phyloP scores from a whole-genome alignment of 2,113 vertebrate species.

The Seriola quinqueradiata region DNA sequence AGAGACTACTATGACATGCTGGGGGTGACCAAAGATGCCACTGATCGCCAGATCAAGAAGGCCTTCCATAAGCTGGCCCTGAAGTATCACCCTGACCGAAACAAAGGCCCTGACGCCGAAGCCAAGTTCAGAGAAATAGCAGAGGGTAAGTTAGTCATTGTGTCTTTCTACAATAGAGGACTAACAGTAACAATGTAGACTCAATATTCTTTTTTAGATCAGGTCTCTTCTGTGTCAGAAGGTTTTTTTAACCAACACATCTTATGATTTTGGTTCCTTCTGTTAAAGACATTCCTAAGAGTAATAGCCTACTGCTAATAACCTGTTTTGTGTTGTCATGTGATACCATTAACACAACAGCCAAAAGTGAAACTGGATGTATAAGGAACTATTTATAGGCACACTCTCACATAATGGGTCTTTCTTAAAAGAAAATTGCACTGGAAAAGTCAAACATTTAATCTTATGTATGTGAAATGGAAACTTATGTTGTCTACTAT shows the following conservation, averaged over 20 bases:
- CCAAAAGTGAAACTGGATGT: background rate
- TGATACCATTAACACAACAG: background rate
- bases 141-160: conserved; percentile 86
- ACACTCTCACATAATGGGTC: no score
- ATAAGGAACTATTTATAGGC: background rate
- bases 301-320: background rate
- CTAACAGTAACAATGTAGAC: no score
- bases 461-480: background rate
- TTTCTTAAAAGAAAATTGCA: background rate
- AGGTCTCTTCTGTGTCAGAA: no score
- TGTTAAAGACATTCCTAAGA: background rate
- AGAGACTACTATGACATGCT: conserved; percentile 95
- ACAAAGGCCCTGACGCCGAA: conserved; percentile 95
- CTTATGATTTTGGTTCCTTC: no score
- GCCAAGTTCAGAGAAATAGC: conserved; percentile 96
- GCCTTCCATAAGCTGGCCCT: conserved; percentile 96
- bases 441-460: background rate
- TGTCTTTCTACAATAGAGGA: background rate
- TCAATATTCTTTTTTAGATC: no score
- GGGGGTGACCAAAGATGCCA: conserved; percentile 93
- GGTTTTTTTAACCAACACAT: no score
- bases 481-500: background rate
- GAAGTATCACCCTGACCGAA: conserved; percentile 97
- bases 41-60: conserved; percentile 96
- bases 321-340: background rate